phyloP scores from a whole-genome alignment of 2,113 vertebrate species.

The Burhinus bistriatus region DNA sequence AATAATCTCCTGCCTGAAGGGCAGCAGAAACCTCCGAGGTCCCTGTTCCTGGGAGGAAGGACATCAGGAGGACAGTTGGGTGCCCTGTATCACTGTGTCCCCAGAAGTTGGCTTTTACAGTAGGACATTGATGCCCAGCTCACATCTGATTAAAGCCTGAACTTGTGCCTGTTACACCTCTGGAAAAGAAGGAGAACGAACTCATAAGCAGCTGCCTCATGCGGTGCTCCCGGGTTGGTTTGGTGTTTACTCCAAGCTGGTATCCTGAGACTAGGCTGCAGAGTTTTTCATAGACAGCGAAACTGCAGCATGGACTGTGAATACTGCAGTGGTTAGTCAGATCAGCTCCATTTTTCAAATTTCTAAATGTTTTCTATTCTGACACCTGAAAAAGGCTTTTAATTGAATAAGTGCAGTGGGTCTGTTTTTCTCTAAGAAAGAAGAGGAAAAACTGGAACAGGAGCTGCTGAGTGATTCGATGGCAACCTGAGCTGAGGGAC shows the following conservation, averaged over 20 bases:
- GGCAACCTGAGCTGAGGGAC: background rate
- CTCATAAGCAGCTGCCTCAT: background rate
- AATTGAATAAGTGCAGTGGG: background rate
- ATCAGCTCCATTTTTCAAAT: background rate
- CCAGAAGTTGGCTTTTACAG: background rate
- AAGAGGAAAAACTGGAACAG: background rate
- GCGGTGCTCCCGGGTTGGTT: rapidly evolving
- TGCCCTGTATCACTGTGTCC: background rate
- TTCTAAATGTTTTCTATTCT: background rate
- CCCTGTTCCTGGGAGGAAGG: background rate
- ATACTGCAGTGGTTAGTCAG: background rate
- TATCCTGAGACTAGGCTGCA: background rate
- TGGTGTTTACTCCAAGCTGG: background rate
- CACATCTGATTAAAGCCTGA: background rate
- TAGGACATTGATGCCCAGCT: background rate
- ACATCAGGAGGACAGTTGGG: background rate
- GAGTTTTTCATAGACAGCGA: background rate
- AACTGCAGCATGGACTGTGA: background rate
- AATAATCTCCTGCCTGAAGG: background rate
- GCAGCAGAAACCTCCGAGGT: background rate
- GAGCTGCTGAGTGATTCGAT: rapidly evolving
- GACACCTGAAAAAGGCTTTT: background rate
- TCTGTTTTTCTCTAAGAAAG: background rate
- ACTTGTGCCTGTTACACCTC: background rate
- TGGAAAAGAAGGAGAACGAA: background rate